Evolutionary conservation across 2,888 invertebrate genomes (phyloP).

Genomic region (Patella caerulea): DNA sequence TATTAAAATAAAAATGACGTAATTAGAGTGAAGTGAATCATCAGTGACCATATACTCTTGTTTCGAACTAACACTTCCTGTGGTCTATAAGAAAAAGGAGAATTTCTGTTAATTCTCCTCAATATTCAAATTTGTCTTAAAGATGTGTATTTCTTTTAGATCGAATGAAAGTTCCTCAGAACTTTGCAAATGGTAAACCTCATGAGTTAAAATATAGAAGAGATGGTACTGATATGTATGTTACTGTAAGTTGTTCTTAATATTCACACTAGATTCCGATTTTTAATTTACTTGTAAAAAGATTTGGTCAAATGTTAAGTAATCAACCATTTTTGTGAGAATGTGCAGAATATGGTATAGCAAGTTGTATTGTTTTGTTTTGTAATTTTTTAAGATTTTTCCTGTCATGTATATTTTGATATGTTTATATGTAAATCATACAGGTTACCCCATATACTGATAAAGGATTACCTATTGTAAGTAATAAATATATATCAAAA

Average conservation of each 20-base stretch:
- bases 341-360: no score
- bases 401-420: no score
- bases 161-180: conserved; percentile 48
- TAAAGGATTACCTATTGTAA: conserved; percentile 22
- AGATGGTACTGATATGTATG: conserved; percentile 46
- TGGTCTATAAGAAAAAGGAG: background rate
- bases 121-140: no score
- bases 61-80: background rate
- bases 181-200: conserved; percentile 55
- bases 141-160: conserved; percentile 38
- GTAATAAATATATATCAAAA: background rate
- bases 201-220: conserved; percentile 55
- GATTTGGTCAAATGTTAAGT: no score
- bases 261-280: no score
- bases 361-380: no score
- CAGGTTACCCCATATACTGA: conserved; percentile 21
- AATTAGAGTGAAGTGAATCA: no score
- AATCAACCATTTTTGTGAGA: no score
- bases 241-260: conserved; percentile 48
- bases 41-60: no score
- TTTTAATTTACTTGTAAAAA: no score
- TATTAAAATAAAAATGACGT: no score
- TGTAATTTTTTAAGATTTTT: no score
- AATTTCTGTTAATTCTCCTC: background rate
- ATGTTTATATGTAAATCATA: conserved; percentile 14